phyloP scores from a whole-genome alignment of 1,140 invertebrate species.

The Druon quercuslanigerum region DNA sequence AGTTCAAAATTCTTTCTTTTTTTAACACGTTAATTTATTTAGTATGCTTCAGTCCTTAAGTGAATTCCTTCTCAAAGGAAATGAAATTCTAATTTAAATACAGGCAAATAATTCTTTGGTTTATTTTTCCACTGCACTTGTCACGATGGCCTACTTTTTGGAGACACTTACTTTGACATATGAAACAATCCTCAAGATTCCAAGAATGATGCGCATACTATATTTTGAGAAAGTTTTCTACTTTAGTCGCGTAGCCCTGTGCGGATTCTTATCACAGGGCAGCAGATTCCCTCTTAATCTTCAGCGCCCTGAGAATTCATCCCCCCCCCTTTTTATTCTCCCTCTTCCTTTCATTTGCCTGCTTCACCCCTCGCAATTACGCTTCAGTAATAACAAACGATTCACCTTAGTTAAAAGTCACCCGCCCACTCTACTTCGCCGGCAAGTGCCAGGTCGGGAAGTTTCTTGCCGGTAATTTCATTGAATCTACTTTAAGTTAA shows the following conservation, averaged over 20 bases:
- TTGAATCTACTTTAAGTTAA: slow-evolving; percentile 39
- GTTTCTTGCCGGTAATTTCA: slow-evolving; percentile 39
- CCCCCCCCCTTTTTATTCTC: slow-evolving; percentile 41
- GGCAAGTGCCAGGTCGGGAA: slow-evolving; percentile 6
- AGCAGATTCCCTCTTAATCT: slow-evolving; percentile 46
- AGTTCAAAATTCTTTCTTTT: no score
- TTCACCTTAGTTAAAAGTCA: slow-evolving; percentile 38
- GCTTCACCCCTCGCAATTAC: slow-evolving; percentile 33
- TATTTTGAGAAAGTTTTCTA: slow-evolving; percentile 4
- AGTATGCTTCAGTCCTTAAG: no score
- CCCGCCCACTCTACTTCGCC: slow-evolving; percentile 8
- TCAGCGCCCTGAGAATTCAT: slow-evolving; percentile 36
- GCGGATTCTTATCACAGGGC: background rate
- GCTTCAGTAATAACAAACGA: slow-evolving; percentile 39
- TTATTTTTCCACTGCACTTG: background rate
- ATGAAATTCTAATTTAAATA: no score
- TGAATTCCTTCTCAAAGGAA: no score
- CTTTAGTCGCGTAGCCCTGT: background rate
- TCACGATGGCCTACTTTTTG: background rate
- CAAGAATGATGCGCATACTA: background rate
- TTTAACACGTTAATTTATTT: no score
- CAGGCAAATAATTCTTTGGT: no score
- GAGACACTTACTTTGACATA: background rate
- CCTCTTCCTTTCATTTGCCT: slow-evolving; percentile 42
- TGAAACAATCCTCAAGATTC: background rate